A percentile compares a stretch with the other conserved stretches of the same genome.
phyloP scores from a whole-genome alignment of 2,113 vertebrate species.

The Rana temporaria region DNA sequence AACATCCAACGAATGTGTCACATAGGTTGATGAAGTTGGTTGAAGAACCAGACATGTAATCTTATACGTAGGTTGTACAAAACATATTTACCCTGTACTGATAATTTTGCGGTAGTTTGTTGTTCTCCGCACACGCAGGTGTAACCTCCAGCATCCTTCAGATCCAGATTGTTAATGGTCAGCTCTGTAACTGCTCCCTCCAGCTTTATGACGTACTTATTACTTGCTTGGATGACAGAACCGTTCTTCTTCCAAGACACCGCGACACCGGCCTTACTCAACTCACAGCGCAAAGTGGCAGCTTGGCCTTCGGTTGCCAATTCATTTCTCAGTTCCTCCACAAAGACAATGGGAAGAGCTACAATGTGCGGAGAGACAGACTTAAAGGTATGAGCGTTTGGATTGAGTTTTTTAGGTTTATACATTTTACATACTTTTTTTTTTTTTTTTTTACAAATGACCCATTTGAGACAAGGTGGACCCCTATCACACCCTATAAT shows the following conservation, averaged over 20 bases:
- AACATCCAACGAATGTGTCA: neutral
- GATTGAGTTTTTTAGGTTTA: no score
- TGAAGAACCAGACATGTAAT: no score
- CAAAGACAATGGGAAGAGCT: slow-evolving; percentile 79
- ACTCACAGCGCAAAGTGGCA: slow-evolving; percentile 64
- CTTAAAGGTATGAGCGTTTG: neutral
- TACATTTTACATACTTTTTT: no score
- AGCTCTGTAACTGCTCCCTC: slow-evolving; percentile 70
- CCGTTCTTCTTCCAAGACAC: slow-evolving; percentile 73
- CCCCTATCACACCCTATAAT: no score
- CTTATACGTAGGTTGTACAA: neutral
- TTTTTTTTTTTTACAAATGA: no score
- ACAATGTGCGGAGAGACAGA: slow-evolving; percentile 59
- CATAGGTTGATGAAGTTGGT: neutral
- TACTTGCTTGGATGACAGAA: slow-evolving; percentile 64
- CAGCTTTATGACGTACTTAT: slow-evolving; percentile 78
- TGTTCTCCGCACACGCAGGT: slow-evolving; percentile 72
- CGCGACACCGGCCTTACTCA: slow-evolving; percentile 59
- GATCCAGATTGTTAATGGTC: slow-evolving; percentile 69
- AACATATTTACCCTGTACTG: slow-evolving; percentile 69
- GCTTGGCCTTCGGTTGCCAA: slow-evolving; percentile 67
- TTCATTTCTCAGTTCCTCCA: slow-evolving; percentile 69
- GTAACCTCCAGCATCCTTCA: slow-evolving; percentile 78
- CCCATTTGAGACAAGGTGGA: no score
- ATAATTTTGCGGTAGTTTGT: slow-evolving; percentile 71